phyloP scores from a whole-genome alignment of 1,140 invertebrate genomes.

The Zaprionus kolodkinae region DNA sequence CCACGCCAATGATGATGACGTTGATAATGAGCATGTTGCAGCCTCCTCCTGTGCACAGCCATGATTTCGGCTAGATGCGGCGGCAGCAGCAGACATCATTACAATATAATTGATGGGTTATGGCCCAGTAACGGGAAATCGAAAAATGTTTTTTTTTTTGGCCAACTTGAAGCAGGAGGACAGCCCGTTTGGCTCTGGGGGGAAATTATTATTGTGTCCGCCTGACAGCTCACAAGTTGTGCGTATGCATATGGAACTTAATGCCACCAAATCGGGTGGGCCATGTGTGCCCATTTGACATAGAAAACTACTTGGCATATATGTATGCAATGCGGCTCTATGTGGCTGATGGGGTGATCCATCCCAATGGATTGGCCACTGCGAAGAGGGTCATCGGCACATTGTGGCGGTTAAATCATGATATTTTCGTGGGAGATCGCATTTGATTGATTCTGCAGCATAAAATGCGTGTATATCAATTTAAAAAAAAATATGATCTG shows the following conservation, averaged over 20 bases:
- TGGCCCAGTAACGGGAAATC: constrained; percentile 73
- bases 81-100: constrained; percentile 68
- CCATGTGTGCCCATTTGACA: constrained; percentile 56
- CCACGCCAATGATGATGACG: constrained; percentile 68
- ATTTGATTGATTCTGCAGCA: no score
- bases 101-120: constrained; percentile 83
- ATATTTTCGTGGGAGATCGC: no score
- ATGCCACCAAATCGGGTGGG: constrained; percentile 59
- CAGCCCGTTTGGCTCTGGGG: constrained; percentile 52
- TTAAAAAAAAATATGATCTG: no score
- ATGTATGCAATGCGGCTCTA: not conserved
- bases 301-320: constrained; percentile 66
- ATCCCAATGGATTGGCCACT: not conserved
- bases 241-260: constrained; percentile 65
- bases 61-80: constrained; percentile 73
- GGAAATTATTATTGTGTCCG: constrained; percentile 74
- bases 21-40: constrained; percentile 79
- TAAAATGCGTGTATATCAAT: no score
- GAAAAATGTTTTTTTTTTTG: constrained; percentile 65
- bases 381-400: not conserved
- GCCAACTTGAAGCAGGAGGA: constrained; percentile 21
- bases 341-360: not conserved
- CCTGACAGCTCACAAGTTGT: constrained; percentile 67
- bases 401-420: not conserved
- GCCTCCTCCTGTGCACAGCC: constrained; percentile 35